Evolutionary conservation across 92 coral and sea anemone species (phyloP).

Genomic region (Epizoanthus fatuus): DNA sequence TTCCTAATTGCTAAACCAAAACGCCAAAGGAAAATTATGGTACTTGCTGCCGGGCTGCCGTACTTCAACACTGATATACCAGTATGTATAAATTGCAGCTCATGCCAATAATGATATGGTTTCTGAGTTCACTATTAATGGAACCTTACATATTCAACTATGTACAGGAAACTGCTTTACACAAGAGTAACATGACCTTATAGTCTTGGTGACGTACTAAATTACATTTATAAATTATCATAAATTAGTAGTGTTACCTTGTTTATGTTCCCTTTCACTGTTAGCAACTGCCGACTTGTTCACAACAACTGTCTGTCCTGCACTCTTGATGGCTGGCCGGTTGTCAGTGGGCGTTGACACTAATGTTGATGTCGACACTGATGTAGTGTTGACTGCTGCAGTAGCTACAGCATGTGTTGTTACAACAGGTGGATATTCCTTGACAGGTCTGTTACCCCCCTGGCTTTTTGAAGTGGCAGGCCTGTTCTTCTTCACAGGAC

Average conservation of each 20-base stretch:
- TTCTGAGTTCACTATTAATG: no score
- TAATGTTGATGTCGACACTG: not conserved
- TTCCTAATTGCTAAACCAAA: no score
- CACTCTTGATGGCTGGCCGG: conserved; percentile 57
- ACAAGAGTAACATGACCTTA: not conserved
- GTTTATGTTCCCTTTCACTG: conserved; percentile 76
- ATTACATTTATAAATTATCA: not conserved
- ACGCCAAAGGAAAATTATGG: no score
- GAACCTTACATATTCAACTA: no score
- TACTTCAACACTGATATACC: no score
- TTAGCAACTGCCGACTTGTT: conserved; percentile 50
- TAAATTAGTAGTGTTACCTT: conserved; percentile 44
- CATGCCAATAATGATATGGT: no score
- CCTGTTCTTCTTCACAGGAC: not conserved
- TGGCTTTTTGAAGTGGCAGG: not conserved
- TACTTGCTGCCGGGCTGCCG: no score
- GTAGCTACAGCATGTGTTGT: conserved; percentile 8
- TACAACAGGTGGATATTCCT: not conserved
- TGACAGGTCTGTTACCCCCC: not conserved
- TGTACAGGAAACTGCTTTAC: no score
- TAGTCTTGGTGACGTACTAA: not conserved
- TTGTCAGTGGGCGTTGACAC: conserved; percentile 29
- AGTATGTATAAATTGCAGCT: no score
- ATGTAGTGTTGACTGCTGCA: conserved; percentile 28
- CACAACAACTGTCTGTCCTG: conserved; percentile 55